phyloP scores from a whole-genome alignment of 2,797 vertebrate genomes.

The Vespertilio murinus region DNA sequence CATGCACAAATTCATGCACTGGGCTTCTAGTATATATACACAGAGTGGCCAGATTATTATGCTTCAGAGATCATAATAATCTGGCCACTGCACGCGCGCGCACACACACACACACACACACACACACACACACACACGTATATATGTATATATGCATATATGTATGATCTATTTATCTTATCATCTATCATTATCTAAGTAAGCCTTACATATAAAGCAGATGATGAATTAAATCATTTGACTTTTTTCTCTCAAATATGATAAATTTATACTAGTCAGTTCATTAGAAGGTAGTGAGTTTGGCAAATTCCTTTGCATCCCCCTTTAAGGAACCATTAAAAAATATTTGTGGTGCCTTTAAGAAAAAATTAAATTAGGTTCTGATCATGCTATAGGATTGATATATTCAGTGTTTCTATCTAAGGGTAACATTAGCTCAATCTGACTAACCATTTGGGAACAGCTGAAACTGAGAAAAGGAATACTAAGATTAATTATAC shows the following conservation, averaged over 20 bases:
- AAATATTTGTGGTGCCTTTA: conserved; percentile 21
- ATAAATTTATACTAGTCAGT: neutral
- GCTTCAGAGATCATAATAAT: no score
- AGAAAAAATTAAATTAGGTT: conserved; percentile 4
- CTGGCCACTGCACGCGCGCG: no score
- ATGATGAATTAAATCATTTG: neutral
- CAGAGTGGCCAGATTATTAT: no score
- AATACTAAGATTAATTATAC: conserved; percentile 18
- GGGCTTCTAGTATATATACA: no score
- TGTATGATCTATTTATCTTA: neutral
- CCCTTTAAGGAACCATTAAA: neutral
- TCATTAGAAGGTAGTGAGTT: neutral
- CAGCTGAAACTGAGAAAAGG: conserved; percentile 25
- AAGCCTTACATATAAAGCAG: neutral
- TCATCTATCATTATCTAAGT: neutral
- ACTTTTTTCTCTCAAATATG: neutral
- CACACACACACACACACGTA: no score
- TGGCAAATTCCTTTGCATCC: neutral
- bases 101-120: no score
- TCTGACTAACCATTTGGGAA: neutral
- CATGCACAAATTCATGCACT: no score
- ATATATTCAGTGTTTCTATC: conserved; percentile 17
- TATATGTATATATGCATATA: neutral
- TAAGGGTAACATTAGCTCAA: conserved; percentile 22
- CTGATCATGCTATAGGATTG: conserved; percentile 1